Conservation (phyloP, 2,888 invertebrate species). For the Sacculina carcini region DNA sequence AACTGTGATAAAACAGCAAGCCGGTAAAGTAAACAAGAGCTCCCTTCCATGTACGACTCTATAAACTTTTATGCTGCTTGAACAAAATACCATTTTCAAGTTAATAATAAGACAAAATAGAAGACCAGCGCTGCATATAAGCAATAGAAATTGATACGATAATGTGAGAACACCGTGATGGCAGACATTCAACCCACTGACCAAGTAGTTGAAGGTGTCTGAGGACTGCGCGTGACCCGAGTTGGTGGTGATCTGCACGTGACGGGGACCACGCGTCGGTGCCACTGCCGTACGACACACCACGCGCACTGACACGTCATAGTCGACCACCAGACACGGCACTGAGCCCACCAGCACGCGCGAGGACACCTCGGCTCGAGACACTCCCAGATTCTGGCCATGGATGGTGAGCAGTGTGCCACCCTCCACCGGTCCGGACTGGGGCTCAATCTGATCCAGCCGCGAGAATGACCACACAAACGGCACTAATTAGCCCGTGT, state of each 20-base stretch:
- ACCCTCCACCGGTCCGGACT: constrained; percentile 87
- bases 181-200: constrained; percentile 30
- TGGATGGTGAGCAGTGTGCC: constrained; percentile 85
- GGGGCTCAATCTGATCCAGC: constrained; percentile 64
- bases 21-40: too few species aligned
- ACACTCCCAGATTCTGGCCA: constrained; percentile 82
- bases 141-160: too few species aligned
- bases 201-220: constrained; percentile 57
- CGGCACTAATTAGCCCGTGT: too few species aligned
- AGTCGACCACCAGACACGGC: constrained; percentile 60
- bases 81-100: too few species aligned
- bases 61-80: too few species aligned
- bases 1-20: too few species aligned
- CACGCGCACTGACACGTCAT: constrained; percentile 75
- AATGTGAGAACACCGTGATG: too few species aligned
- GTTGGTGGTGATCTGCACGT: not conserved
- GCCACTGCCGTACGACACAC: constrained; percentile 66
- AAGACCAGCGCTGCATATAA: too few species aligned
- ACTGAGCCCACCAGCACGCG: constrained; percentile 76
- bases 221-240: constrained; percentile 70
- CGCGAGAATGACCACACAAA: too few species aligned
- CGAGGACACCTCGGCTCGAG: constrained; percentile 68
- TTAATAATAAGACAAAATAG: too few species aligned
- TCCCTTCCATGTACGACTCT: too few species aligned
- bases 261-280: constrained; percentile 34